A percentile compares a stretch with the other conserved stretches of the same genome.
Conservation (phyloP, 2,888 invertebrate species). For the Agonopterix subpropinquella region DNA sequence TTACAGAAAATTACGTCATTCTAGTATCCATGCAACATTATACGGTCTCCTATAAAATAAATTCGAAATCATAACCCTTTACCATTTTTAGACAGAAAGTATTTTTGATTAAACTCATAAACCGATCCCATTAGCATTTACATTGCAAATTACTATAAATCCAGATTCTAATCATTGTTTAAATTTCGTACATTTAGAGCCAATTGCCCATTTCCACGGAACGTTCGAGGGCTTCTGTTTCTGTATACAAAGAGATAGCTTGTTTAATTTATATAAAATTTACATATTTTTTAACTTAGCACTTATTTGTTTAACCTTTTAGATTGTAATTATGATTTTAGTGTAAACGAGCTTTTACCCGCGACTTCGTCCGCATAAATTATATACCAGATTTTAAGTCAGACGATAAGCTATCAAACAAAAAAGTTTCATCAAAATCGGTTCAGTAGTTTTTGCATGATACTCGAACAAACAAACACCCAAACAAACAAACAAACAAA, state of each 20-base stretch:
- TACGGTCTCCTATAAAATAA: no score
- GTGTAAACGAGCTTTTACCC: no score
- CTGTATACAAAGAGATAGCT: slow-evolving; percentile 54
- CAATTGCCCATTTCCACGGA: slow-evolving; percentile 55
- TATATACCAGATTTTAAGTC: no score
- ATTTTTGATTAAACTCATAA: slow-evolving; percentile 28
- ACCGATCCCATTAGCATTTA: slow-evolving; percentile 50
- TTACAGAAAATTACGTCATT: no score
- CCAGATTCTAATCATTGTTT: slow-evolving; percentile 58
- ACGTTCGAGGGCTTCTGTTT: slow-evolving; percentile 36
- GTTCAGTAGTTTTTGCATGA: no score
- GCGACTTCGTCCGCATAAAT: no score
- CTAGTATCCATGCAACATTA: no score
- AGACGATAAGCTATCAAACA: no score
- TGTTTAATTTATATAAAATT: slow-evolving; percentile 55
- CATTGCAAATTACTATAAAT: slow-evolving; percentile 61
- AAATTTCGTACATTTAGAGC: slow-evolving; percentile 50
- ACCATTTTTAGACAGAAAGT: not conserved
- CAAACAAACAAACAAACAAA: no score
- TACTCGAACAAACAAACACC: no score
- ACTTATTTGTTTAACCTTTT: slow-evolving; percentile 47
- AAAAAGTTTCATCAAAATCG: no score
- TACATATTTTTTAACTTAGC: slow-evolving; percentile 53
- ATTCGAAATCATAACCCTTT: no score
- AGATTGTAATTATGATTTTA: slow-evolving; percentile 38